A percentile compares a stretch with the other conserved stretches of the same genome.
Conservation (phyloP, 2,888 invertebrate genomes). For the Nezara viridula region DNA sequence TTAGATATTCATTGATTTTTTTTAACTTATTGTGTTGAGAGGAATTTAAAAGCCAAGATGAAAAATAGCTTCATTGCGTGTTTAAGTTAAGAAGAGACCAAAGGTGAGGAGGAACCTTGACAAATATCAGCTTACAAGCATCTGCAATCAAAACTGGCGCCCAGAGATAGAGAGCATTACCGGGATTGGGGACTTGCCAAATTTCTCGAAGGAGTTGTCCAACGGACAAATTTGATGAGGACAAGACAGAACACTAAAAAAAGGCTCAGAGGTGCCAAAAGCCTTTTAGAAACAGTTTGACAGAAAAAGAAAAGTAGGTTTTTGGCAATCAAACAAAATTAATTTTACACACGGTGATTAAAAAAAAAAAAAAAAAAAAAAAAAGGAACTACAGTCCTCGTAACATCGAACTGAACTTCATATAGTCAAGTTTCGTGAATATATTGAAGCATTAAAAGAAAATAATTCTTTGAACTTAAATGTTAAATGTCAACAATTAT, state of each 20-base stretch:
- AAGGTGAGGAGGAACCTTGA: not conserved
- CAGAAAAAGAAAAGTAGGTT: not conserved
- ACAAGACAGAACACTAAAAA: conserved; percentile 6
- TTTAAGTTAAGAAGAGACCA: not conserved
- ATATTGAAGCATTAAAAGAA: too few relatives aligned
- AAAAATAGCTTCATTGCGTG: not conserved
- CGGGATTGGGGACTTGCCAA: not conserved
- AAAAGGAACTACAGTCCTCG: too few relatives aligned
- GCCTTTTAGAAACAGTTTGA: not conserved
- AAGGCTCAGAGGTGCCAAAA: not conserved
- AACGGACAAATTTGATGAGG: conserved; percentile 28
- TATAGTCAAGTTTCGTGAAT: too few relatives aligned
- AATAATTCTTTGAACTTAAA: too few relatives aligned
- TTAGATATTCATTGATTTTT: too few relatives aligned
- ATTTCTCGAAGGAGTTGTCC: not conserved
- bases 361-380: too few relatives aligned
- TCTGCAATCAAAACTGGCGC: not conserved
- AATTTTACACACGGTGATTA: not conserved
- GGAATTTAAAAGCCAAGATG: too few relatives aligned
- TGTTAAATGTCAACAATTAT: too few relatives aligned
- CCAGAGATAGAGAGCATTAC: not conserved
- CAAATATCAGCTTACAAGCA: not conserved
- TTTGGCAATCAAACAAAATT: not conserved
- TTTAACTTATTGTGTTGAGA: too few relatives aligned
- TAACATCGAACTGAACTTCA: too few relatives aligned